Percentiles rank a stretch among this genome's conserved stretches.
Conservation (phyloP, 2,113 vertebrate species). For the Saimiri boliviensis region DNA sequence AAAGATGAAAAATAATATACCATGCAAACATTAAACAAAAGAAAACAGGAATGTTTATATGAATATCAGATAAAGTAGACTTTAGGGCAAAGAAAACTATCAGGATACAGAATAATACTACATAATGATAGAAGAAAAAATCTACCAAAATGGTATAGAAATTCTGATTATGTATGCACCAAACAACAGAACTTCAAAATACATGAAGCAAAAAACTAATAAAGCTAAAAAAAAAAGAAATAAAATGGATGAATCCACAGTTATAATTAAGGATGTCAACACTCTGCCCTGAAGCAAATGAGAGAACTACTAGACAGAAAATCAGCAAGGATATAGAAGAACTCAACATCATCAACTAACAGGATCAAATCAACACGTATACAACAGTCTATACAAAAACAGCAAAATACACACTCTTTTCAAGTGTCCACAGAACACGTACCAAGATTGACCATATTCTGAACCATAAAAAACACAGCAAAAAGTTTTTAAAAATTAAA, state of each 20-base stretch:
- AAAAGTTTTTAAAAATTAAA: not conserved
- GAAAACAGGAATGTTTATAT: not conserved
- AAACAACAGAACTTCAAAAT: not conserved
- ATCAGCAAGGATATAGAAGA: not conserved
- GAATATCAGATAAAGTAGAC: not conserved
- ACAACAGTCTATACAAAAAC: not conserved
- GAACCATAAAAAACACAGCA: not conserved
- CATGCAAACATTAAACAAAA: not conserved
- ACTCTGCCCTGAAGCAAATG: not conserved
- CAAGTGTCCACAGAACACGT: not conserved
- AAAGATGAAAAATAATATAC: not conserved
- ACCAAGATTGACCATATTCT: not conserved
- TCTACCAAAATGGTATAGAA: not conserved
- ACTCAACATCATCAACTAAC: not conserved
- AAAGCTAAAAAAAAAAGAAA: not conserved
- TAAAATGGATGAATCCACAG: not conserved
- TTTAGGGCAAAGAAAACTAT: not conserved
- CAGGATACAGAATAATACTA: not conserved
- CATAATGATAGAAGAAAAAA: not conserved
- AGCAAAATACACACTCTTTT: not conserved
- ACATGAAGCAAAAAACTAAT: not conserved
- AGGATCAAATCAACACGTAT: not conserved
- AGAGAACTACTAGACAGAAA: not conserved
- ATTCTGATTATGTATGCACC: not conserved
- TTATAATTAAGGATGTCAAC: not conserved